These are phyloP conservation scores for Agonopterix arenella DNA, from an alignment of 2,888 invertebrate genomes.

Conservation along the genomic window DNA sequence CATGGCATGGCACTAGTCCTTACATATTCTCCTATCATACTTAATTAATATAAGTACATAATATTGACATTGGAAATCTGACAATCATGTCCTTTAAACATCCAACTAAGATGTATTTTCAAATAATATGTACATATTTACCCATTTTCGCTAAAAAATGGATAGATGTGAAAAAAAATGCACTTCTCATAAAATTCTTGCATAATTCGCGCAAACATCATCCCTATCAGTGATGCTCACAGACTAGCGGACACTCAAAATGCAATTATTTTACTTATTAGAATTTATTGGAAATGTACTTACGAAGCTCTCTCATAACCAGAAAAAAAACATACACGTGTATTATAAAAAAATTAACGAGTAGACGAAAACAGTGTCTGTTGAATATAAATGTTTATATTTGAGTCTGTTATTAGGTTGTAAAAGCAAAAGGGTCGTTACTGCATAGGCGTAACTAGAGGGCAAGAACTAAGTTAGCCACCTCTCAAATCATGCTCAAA, in stretches of 20 bases:
- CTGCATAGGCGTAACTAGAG: too few species aligned
- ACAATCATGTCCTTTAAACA: slow-evolving; percentile 6
- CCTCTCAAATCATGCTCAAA: too few species aligned
- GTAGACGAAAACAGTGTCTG: too few species aligned
- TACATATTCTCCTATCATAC: slow-evolving; percentile 74
- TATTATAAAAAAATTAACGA: background rate
- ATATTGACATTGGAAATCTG: slow-evolving; percentile 30
- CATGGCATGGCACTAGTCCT: slow-evolving; percentile 76
- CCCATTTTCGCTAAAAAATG: slow-evolving; percentile 21
- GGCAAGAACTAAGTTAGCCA: too few species aligned
- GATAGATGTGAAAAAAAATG: slow-evolving; percentile 20
- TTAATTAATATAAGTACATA: slow-evolving; percentile 46
- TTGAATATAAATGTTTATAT: too few species aligned
- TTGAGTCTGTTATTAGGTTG: too few species aligned
- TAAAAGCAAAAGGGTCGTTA: too few species aligned
- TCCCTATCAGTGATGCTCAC: slow-evolving; percentile 74
- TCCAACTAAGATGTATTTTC: slow-evolving; percentile 25
- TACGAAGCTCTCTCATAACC: slow-evolving; percentile 3
- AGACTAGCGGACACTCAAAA: slow-evolving; percentile 71
- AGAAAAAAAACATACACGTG: background rate
- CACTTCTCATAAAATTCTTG: slow-evolving; percentile 60
- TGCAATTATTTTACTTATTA: background rate
- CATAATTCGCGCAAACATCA: slow-evolving; percentile 75
- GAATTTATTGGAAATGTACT: slow-evolving; percentile 1
- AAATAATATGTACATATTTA: slow-evolving; percentile 28